phyloP scores from a whole-genome alignment of 2,888 invertebrate genomes.

The Gasteruption jaculator region DNA sequence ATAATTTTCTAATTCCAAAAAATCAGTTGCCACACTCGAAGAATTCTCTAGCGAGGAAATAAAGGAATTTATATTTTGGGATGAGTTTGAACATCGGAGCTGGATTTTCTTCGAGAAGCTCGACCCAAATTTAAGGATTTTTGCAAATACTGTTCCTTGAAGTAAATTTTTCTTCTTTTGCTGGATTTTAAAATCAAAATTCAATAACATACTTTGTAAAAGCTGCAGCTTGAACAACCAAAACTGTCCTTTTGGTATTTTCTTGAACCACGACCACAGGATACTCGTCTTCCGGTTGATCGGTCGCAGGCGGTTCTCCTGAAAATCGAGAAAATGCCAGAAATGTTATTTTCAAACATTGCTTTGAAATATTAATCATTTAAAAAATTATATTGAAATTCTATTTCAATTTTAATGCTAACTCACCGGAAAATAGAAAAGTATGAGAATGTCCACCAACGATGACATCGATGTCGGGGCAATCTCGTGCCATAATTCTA shows the following conservation, averaged over 20 bases:
- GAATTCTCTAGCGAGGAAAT: background rate
- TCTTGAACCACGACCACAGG: slow-evolving; percentile 64
- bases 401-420: background rate
- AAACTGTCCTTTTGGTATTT: slow-evolving; percentile 57
- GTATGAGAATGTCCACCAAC: slow-evolving; percentile 85
- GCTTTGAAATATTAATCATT: slow-evolving; percentile 2
- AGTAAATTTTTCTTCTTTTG: background rate
- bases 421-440: slow-evolving; percentile 62
- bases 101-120: no score
- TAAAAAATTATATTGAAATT: slow-evolving; percentile 4
- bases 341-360: background rate
- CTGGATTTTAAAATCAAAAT: background rate
- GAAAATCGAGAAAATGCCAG: slow-evolving; percentile 4
- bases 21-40: background rate
- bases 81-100: no score
- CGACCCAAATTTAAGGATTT: no score
- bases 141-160: no score
- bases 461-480: slow-evolving; percentile 71
- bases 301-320: slow-evolving; percentile 36
- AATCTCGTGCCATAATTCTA: slow-evolving; percentile 61
- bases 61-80: no score
- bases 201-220: slow-evolving; percentile 56
- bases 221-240: slow-evolving; percentile 70
- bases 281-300: slow-evolving; percentile 60
- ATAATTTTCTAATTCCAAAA: background rate